These are phyloP conservation scores for Carassius carassius DNA, from an alignment of 2,113 vertebrate species.

Conservation along the genomic window DNA sequence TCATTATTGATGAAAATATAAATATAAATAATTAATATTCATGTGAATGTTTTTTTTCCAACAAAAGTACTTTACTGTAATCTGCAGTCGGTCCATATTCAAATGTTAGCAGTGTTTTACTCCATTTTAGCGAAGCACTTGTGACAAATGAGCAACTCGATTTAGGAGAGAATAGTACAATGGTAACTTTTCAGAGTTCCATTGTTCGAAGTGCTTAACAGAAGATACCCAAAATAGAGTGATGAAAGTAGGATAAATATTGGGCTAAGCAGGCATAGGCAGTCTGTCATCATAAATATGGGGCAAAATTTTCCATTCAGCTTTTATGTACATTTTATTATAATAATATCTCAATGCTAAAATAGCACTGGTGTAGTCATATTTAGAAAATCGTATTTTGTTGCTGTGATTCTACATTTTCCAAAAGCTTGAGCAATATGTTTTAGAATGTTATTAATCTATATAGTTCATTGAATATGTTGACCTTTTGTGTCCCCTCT, in stretches of 20 bases:
- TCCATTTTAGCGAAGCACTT: neutral
- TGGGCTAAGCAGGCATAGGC: neutral
- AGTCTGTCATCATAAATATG: neutral
- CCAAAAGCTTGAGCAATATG: neutral
- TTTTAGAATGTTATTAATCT: neutral
- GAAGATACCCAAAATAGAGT: conserved; percentile 6
- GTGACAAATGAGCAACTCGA: neutral
- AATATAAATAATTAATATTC: neutral
- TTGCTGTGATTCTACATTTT: neutral
- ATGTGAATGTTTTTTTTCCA: neutral
- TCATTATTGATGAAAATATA: neutral
- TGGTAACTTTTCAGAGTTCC: neutral
- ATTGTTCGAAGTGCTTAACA: neutral
- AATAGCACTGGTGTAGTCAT: neutral
- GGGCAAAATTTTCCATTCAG: neutral
- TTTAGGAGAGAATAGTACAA: conserved; percentile 3
- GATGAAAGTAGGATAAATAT: conserved; percentile 14
- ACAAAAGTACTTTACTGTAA: neutral
- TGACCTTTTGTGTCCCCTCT: neutral
- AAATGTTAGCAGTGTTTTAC: neutral
- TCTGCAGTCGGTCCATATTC: neutral
- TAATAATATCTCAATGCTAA: neutral
- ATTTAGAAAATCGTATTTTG: neutral
- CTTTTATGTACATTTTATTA: neutral
- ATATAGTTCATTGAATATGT: neutral